Conservation (phyloP, 2,888 invertebrate species). For the Drosophila seclusa region DNA sequence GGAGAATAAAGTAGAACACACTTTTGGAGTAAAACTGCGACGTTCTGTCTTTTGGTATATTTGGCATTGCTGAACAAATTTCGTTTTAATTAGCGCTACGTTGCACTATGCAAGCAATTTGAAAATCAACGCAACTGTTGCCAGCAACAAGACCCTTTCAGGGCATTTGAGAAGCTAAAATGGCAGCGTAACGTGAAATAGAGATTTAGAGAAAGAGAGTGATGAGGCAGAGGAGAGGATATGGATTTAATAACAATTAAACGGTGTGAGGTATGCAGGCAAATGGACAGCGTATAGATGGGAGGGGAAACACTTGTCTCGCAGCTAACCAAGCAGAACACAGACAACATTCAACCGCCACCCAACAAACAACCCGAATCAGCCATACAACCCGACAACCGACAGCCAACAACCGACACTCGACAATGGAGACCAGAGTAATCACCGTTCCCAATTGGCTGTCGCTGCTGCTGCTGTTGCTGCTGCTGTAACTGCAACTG, state of each 20-base stretch:
- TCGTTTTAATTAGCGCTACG: slow-evolving; percentile 67
- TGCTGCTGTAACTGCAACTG: slow-evolving; percentile 14
- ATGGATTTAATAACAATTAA: slow-evolving; percentile 74
- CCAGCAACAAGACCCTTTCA: slow-evolving; percentile 56
- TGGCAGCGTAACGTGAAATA: slow-evolving; percentile 39
- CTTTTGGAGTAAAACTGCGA: slow-evolving; percentile 10
- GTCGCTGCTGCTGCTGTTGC: slow-evolving; percentile 27
- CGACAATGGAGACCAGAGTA: slow-evolving; percentile 38
- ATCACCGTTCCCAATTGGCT: slow-evolving; percentile 31
- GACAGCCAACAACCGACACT: slow-evolving; percentile 8
- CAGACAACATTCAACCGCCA: slow-evolving; percentile 8
- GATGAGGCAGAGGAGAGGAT: no score
- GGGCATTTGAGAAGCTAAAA: slow-evolving; percentile 66
- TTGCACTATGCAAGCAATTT: slow-evolving; percentile 43
- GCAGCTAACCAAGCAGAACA: slow-evolving; percentile 57
- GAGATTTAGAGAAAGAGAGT: background rate
- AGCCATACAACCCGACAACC: slow-evolving; percentile 8
- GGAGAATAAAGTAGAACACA: background rate
- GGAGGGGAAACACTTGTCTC: slow-evolving; percentile 36
- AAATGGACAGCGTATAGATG: slow-evolving; percentile 9
- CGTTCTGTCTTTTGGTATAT: background rate
- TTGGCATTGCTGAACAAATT: slow-evolving; percentile 42
- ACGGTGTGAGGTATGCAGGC: slow-evolving; percentile 47
- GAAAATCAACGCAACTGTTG: slow-evolving; percentile 45
- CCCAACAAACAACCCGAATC: background rate